phyloP scores from a whole-genome alignment of 2,888 invertebrate genomes.

The Coenonympha arcania region DNA sequence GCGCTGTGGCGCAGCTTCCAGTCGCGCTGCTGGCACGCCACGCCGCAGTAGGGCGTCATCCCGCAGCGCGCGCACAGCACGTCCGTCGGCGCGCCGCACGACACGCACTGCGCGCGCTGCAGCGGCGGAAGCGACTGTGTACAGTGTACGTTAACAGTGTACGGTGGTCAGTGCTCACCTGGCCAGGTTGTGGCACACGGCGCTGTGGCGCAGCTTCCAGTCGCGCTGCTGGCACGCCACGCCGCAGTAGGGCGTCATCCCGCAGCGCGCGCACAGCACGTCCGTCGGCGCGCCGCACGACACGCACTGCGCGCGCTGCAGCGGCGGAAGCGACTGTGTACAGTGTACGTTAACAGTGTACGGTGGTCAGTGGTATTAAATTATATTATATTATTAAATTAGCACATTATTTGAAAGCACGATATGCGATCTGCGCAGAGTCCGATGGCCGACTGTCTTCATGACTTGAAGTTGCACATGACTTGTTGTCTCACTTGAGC shows the following conservation, averaged over 20 bases:
- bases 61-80: slow-evolving; percentile 50
- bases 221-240: slow-evolving; percentile 47
- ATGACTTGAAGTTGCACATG: too few relatives aligned
- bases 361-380: neutral
- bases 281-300: slow-evolving; percentile 43
- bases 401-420: too few relatives aligned
- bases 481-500: too few relatives aligned
- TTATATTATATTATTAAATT: too few relatives aligned
- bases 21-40: slow-evolving; percentile 48
- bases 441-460: too few relatives aligned
- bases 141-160: slow-evolving; percentile 24
- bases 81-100: slow-evolving; percentile 43
- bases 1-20: slow-evolving; percentile 45
- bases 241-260: slow-evolving; percentile 57
- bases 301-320: slow-evolving; percentile 49
- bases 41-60: slow-evolving; percentile 56
- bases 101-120: slow-evolving; percentile 47
- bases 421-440: too few relatives aligned
- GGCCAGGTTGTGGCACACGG: neutral
- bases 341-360: slow-evolving; percentile 24
- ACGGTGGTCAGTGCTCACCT: neutral
- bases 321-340: slow-evolving; percentile 50
- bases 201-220: slow-evolving; percentile 46
- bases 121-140: slow-evolving; percentile 52
- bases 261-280: slow-evolving; percentile 49